A percentile compares a stretch with the other conserved stretches of the same genome.
Conservation (phyloP, 2,888 invertebrate species). For the Platycheirus albimanus region DNA sequence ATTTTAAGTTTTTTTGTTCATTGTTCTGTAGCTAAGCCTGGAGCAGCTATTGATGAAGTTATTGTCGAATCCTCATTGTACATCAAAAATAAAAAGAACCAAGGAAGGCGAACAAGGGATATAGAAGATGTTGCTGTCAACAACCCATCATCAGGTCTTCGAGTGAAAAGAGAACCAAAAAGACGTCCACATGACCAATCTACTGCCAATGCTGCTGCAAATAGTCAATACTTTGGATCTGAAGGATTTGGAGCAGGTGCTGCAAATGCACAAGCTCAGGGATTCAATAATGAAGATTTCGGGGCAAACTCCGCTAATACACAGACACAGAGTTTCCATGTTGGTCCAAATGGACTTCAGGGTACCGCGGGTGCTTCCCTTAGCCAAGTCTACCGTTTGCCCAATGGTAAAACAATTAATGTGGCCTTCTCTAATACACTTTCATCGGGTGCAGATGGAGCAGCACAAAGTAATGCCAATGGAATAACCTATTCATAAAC, state of each 20-base stretch:
- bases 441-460: constrained; percentile 77
- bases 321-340: constrained; percentile 79
- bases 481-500: constrained; percentile 77
- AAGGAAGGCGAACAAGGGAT: constrained; percentile 75
- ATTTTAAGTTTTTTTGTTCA: neutral
- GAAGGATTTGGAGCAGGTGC: constrained; percentile 78
- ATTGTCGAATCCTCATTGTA: constrained; percentile 83
- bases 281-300: no score
- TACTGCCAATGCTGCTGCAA: constrained; percentile 79
- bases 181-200: constrained; percentile 75
- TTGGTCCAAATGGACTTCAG: constrained; percentile 77
- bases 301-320: constrained; percentile 81
- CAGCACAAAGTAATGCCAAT: constrained; percentile 75
- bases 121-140: constrained; percentile 19
- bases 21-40: constrained; percentile 75
- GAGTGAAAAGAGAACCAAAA: constrained; percentile 43
- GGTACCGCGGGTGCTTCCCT: constrained; percentile 81
- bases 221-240: constrained; percentile 75
- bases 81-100: constrained; percentile 81
- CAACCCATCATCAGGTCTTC: neutral
- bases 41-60: constrained; percentile 83
- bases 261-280: constrained; percentile 81
- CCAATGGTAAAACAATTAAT: constrained; percentile 82
- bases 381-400: constrained; percentile 81
- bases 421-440: constrained; percentile 81